Base-by-base conservation (phyloP, 2,888 invertebrate genomes). In the Bugula neritina region DNA sequence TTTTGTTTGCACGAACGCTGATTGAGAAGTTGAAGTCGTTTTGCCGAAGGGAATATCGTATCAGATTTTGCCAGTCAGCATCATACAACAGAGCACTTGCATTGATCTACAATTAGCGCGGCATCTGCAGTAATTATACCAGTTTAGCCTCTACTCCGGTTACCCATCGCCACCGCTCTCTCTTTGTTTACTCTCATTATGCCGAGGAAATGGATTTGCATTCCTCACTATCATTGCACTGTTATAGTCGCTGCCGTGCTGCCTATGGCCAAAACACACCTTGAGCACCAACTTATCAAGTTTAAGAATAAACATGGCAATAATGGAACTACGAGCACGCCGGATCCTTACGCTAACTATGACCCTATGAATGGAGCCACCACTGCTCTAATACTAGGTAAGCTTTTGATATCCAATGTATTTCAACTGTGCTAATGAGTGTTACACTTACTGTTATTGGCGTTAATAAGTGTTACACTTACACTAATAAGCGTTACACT, bases 221-320 rank as follows among this genome's bases (percentile, higher is more conserved):
- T 10, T 43, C 5, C 43, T 5, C 43, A 43, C 2, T 63, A 17
- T 29, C 31, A 27, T 63, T 63, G 3, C 31, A 31, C 27, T 63
- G 63, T 63, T 63, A 13, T 63, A 63, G 34, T 31, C 31, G 27
- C 29, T 25, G 25, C 10, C 27, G 31, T 31, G 17, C 43, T 43
- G 43, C 13, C 21, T 34, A 63, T 63, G 63, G 63, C 63, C 2
- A 63, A 63, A 31, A 63, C 63, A 25, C 63, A 63, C 31, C 63
- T 63, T 3, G 63, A 63, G 63, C 63, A 63, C 31, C 63, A 63
- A 27, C 63, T 29, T 21, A 34, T 63, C n/a, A 21, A 27, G 31
- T 17, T 25, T 34, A 17, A 55, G 25, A 34, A 63, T 27, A 63
- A 63, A 34, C 17, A 43, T 43, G 13, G 17, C 13, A 63, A 31